phyloP scores from a whole-genome alignment of 2,888 invertebrate species.

The Drosophila yooni region DNA sequence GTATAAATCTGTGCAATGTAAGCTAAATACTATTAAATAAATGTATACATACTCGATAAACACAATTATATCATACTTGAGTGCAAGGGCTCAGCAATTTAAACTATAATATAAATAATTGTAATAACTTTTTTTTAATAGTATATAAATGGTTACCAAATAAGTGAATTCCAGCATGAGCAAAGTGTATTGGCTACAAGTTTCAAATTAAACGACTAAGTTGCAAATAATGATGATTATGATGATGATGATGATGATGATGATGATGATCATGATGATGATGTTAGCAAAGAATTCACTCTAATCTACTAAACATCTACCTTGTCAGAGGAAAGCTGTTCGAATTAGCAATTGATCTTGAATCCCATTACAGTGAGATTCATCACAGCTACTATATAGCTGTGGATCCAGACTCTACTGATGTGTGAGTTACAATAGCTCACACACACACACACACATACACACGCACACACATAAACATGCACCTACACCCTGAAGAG shows the following conservation, averaged over 20 bases:
- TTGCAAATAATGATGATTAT: background rate
- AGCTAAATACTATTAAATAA: slow-evolving; percentile 58
- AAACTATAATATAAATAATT: slow-evolving; percentile 44
- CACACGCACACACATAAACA: slow-evolving; percentile 5
- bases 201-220: slow-evolving; percentile 19
- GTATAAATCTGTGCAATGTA: slow-evolving; percentile 77
- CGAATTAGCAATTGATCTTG: background rate
- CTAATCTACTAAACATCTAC: background rate
- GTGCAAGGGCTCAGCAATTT: slow-evolving; percentile 19
- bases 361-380: slow-evolving; percentile 5
- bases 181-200: slow-evolving; percentile 32
- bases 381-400: background rate
- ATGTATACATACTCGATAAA: slow-evolving; percentile 35
- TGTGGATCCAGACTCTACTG: background rate
- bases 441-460: slow-evolving; percentile 9
- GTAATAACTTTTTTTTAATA: slow-evolving; percentile 70
- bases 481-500: background rate
- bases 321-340: background rate
- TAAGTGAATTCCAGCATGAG: slow-evolving; percentile 43
- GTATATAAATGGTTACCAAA: slow-evolving; percentile 49
- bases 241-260: background rate
- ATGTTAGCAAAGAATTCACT: slow-evolving; percentile 1
- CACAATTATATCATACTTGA: slow-evolving; percentile 37
- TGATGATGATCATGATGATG: background rate
- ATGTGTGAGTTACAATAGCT: slow-evolving; percentile 3